Percentiles rank a stretch among this genome's conserved stretches.
phyloP scores from a whole-genome alignment of 2,888 invertebrate genomes.

The Colostygia pectinataria region DNA sequence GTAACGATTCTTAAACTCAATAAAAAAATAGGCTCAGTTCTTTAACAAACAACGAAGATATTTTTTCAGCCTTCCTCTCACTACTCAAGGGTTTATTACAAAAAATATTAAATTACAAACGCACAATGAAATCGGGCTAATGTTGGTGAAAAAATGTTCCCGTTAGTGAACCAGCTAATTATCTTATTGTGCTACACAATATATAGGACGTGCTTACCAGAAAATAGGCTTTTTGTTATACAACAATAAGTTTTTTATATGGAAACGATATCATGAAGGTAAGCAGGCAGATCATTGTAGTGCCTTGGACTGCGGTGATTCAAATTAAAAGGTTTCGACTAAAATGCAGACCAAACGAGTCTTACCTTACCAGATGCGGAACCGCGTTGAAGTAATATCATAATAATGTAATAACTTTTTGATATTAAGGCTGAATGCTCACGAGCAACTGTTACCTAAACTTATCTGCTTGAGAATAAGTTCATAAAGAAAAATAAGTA shows the following conservation, averaged over 20 bases:
- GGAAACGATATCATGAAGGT: slow-evolving; percentile 67
- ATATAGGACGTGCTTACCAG: slow-evolving; percentile 70
- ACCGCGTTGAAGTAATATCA: background rate
- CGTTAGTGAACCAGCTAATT: slow-evolving; percentile 78
- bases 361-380: background rate
- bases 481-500: too few species aligned
- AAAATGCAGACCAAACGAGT: background rate
- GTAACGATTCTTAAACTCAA: background rate
- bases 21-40: slow-evolving; percentile 27
- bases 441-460: too few species aligned
- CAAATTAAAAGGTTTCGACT: slow-evolving; percentile 23
- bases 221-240: slow-evolving; percentile 73
- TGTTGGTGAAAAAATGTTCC: slow-evolving; percentile 64
- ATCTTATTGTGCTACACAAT: slow-evolving; percentile 74
- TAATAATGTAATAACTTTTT: background rate
- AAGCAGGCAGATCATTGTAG: slow-evolving; percentile 61
- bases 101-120: slow-evolving; percentile 80
- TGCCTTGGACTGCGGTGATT: slow-evolving; percentile 38
- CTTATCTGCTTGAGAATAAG: too few species aligned
- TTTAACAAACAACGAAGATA: slow-evolving; percentile 55
- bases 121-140: slow-evolving; percentile 66
- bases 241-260: slow-evolving; percentile 66
- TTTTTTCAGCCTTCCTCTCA: slow-evolving; percentile 63
- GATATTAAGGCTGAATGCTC: too few species aligned
- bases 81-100: slow-evolving; percentile 61